A percentile compares a stretch with the other conserved stretches of the same genome.
Evolutionary conservation across 2,797 vertebrate genomes (phyloP).

Genomic region (Acanthiza pusilla): DNA sequence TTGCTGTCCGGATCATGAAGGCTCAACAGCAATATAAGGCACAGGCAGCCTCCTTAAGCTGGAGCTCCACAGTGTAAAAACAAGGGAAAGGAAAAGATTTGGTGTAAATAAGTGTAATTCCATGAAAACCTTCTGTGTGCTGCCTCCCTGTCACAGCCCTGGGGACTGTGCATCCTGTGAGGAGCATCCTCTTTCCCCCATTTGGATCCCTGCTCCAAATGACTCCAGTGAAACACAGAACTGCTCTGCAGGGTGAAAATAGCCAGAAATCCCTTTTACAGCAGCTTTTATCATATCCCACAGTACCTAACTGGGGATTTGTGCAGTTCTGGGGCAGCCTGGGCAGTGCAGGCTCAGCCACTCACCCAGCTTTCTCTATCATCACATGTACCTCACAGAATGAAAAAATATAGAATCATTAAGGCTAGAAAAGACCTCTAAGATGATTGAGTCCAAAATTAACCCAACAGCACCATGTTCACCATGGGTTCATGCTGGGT

Average conservation of each 20-base stretch:
- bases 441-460: not conserved
- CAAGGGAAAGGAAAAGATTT: not conserved
- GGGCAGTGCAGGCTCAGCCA: rapidly evolving
- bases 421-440: not conserved
- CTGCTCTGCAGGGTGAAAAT: not conserved
- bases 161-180: not conserved
- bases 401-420: not conserved
- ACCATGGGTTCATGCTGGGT: rapidly evolving
- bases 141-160: not conserved
- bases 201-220: not conserved
- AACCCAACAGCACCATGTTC: rapidly evolving
- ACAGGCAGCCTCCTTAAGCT: not conserved
- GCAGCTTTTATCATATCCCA: not conserved
- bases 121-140: not conserved
- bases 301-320: not conserved
- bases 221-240: not conserved
- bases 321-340: not conserved
- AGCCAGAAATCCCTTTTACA: not conserved
- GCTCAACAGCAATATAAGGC: not conserved
- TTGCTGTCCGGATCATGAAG: not conserved
- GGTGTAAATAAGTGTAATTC: not conserved
- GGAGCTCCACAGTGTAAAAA: not conserved
- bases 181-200: not conserved
- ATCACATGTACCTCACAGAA: not conserved
- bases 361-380: not conserved